Base-by-base conservation (phyloP, 2,113 vertebrate species). In the Rissa tridactyla region DNA sequence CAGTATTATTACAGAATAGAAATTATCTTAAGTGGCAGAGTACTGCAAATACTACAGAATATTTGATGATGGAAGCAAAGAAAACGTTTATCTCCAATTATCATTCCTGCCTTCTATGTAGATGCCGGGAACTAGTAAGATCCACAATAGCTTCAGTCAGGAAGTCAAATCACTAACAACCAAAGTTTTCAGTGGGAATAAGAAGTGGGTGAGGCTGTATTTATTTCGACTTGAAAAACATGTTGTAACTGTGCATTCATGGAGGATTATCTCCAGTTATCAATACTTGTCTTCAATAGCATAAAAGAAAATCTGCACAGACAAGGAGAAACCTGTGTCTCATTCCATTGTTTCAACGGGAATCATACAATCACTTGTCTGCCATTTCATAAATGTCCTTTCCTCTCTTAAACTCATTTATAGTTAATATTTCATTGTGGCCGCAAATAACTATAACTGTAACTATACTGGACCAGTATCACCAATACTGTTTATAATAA, bases 171-270 rank as follows among this genome's bases (percentile, higher is more conserved):
- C 34, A 42, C 16, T 49, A 80, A 18, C 15, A 52, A 51, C 6
- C 6, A 1, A 82, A 54, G 66, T 16, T 86, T 71, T 32, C 44
- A 69, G 23, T 8, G 11, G 51, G 23, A 81, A 30, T 46, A 82
- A 61, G 47, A 86, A 78, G 8, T 11, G 3, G 2, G 13, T 68
- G 32, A 90, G 38, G 15, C 16, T 62, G 6, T 40, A 57, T 42
- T 84, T 81, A 29, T 75, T 90, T 54, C 4, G 6, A 30, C 20
- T 16, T 78, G n/a, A 82, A 92, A 52, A 90, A 46, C 5, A 7
- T 2, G 6, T 9, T 2, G 0, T 34, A 76, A 44, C 17, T 34
- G 16, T 29, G 40, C 5, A 55, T 77, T 66, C 6, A 1, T 54
- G 20, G 9, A 76, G 16, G 12, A 71, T 29, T 90, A 76, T 23